Base-by-base conservation (phyloP, 2,888 invertebrate genomes). In the Zootermopsis nevadensis region DNA sequence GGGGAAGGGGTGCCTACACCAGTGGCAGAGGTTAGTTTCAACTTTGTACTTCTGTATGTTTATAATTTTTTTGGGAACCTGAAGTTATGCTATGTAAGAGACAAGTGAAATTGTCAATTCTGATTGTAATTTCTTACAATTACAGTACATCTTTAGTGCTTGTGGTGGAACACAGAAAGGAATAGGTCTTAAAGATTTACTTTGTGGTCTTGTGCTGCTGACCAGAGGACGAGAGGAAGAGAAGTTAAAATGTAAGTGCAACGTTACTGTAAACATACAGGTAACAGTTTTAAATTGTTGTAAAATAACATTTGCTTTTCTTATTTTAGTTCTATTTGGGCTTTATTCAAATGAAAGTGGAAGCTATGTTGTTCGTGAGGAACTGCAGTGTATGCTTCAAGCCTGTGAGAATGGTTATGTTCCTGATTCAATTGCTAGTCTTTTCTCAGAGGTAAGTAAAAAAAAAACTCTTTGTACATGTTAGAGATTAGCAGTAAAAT, bases 161-260 rank as follows among this genome's bases (percentile, higher is more conserved):
- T 97, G 96, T 89, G 97, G 97, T 33, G 97, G 97, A 74, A 95
- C 94, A 82, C 91, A 93, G 83, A 93, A 95, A 87, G 97, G 97
- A 55, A 94, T 98, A 85, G 92, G 93, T 77, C 95, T 96, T 87
- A 94, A 95, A 88, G 97, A 97, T 87, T 91, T 97, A 38, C 91
- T 97, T 48, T 96, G 96, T 89, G 97, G 97, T 0, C 91, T 98
- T 85, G 97, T 97, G 60, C 92, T 97, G 12, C 92, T 98, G 83
- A 97, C 97, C 8, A 94, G 95, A 87, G 97, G 97, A 82, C 94
- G 93, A 80, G 92, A 93, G 85, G 96, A 97, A 86, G 97, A 98
- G 89, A 97, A 95, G 92, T 94, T 96, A 85, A 90, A 90, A 89
- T 91, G 92, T 92, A 93, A 94, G 94, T 93, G 89, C 91, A 12